These are phyloP conservation scores for Periophthalmodon schlosseri DNA, from an alignment of 2,113 vertebrate species.

Conservation along the genomic window DNA sequence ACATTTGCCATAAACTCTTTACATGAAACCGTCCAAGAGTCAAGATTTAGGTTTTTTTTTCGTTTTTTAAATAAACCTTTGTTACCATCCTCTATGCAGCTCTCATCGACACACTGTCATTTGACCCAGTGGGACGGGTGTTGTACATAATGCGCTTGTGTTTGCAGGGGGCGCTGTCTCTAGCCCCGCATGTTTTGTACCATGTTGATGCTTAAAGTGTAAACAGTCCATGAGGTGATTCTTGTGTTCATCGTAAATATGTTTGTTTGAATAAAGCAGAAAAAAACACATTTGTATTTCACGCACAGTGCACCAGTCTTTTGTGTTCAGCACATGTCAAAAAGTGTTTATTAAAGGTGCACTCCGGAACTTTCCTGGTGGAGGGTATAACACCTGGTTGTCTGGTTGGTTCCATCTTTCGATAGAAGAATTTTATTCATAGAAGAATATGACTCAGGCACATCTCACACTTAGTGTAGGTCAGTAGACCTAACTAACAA, in stretches of 20 bases:
- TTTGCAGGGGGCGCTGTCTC: conserved; percentile 1
- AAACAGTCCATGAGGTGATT: conserved; percentile 67
- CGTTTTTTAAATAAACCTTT: neutral
- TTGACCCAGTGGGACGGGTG: neutral
- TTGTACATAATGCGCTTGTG: neutral
- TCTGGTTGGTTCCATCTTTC: too few relatives aligned
- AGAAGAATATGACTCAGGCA: too few relatives aligned
- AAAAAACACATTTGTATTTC: conserved; percentile 62
- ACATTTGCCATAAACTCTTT: neutral
- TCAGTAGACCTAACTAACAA: too few relatives aligned
- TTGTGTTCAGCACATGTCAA: neutral
- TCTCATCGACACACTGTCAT: neutral
- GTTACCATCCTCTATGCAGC: neutral
- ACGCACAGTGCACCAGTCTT: conserved; percentile 32
- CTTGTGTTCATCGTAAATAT: conserved; percentile 75
- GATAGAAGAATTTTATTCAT: too few relatives aligned
- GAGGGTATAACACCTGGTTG: too few relatives aligned
- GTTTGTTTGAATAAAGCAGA: conserved; percentile 79
- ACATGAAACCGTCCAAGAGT: conserved; percentile 1
- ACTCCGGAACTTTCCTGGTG: neutral
- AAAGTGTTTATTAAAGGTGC: neutral
- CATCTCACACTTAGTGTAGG: too few relatives aligned
- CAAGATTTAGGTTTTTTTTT: neutral
- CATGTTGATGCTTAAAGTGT: conserved; percentile 66
- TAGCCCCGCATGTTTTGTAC: conserved; percentile 74